Base-by-base conservation (phyloP, 2,113 vertebrate genomes). In the Chinchilla lanigera region DNA sequence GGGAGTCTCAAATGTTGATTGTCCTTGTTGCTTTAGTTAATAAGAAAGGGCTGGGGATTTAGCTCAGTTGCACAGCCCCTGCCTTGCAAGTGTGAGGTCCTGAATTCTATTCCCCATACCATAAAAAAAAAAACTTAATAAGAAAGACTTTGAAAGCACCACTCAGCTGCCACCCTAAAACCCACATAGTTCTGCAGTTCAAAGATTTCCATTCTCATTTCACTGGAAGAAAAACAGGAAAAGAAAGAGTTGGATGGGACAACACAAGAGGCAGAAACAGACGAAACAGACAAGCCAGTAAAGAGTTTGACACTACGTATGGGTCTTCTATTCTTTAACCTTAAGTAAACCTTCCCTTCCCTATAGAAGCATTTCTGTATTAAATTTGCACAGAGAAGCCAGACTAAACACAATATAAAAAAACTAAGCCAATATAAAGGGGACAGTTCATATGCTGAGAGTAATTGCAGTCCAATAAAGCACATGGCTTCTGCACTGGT, bases 351-450 rank as follows among this genome's bases (percentile, higher is more conserved):
- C 63, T 88, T 67, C 56, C 58, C 16, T 54, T 73, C 56, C 5
- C 41, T 44, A n/a, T 19, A 65, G 54, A 71, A 87, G 26, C 54
- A 35, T 50, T 54, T 54, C 28, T 73, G 7, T n/a, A 33, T 85
- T 71, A 50, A 54, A 78, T 89, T 67, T 77, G 30, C 73, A 78
- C 28, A 78, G 95, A 91, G 86, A 65, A 88, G n/a, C 35, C 54
- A 14, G 1, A 28, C 65, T 63, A 63, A 28, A 41, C 80, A 52
- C 38, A 89, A 50, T 6, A 24, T 1, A 71, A 71, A 84, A 65
- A 38, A 86, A 54, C 47, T 86, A 73, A 88, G n/a, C 33, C 19
- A n/a, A 56, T n/a, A 20, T 54, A 58, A 83, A 58, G 38, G 38
- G 65, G n/a, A 73, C 19, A n/a, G 0, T 63, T 67, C 10, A 65